Conservation (phyloP, 2,113 vertebrate genomes). For the Cygnus atratus region DNA sequence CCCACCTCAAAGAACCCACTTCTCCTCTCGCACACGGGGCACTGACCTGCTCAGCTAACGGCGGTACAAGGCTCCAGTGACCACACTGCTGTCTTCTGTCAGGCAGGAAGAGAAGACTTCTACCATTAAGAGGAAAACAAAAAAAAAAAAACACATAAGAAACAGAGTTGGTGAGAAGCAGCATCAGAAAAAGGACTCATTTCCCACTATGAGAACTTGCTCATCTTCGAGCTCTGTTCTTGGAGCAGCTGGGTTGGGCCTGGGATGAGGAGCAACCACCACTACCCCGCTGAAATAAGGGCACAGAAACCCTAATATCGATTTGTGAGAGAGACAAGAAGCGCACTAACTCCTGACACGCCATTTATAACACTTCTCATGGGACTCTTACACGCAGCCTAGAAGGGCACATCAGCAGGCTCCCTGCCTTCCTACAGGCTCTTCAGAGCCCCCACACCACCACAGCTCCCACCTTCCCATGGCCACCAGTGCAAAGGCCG, state of each 20-base stretch:
- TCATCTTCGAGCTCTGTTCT: not conserved
- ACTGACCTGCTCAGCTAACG: not conserved
- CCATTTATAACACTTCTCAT: fast-evolving
- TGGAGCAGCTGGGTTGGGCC: not conserved
- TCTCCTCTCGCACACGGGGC: fast-evolving
- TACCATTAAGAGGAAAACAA: too few relatives aligned
- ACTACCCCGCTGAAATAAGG: fast-evolving
- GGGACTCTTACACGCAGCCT: fast-evolving
- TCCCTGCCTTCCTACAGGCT: too few relatives aligned
- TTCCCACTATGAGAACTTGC: not conserved
- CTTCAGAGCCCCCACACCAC: not conserved
- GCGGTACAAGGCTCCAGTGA: fast-evolving
- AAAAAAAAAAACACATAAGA: too few relatives aligned
- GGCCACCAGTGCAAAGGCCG: fast-evolving
- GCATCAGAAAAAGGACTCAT: not conserved
- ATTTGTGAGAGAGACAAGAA: fast-evolving
- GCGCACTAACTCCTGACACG: fast-evolving
- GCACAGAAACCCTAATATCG: fast-evolving
- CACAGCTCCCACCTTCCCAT: not conserved
- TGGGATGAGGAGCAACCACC: not conserved
- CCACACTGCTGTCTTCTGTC: not conserved
- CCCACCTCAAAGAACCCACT: not conserved
- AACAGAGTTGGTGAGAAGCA: not conserved
- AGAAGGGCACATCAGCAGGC: too few relatives aligned
- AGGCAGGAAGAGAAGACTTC: not conserved